Base-by-base conservation (phyloP, 2,888 invertebrate species). In the Sinopyrophorus schimmeli region DNA sequence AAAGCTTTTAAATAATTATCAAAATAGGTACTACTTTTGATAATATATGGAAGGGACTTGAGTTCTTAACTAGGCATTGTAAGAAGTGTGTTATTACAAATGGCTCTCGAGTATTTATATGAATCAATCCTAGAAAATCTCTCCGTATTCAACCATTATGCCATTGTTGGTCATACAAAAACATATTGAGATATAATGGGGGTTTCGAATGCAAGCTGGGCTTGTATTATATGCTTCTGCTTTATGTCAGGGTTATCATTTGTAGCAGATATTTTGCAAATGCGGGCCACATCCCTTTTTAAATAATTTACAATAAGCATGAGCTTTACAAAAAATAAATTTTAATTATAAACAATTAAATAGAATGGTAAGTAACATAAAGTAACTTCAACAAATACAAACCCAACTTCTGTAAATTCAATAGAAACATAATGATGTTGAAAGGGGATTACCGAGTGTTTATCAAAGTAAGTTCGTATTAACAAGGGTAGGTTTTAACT, bases 371-470 rank as follows among this genome's bases (percentile, higher is more conserved):
- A n/a, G n/a, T n/a, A n/a, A n/a, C n/a, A n/a, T n/a, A n/a, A n/a
- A n/a, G n/a, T n/a, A n/a, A n/a, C n/a, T n/a, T n/a, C n/a, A n/a
- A n/a, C n/a, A 39, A 43, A 49, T 49, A 14, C 26, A 16, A 26
- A 18, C 38, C 38, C 38, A 16, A 31, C 42, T 47, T 51, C 38
- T 34, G 18, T 44, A 41, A 18, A 37, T 55, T 55, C 39, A 52
- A 55, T 52, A 44, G 50, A 41, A 46, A 48, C 48, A 44, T 55
- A 55, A 55, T 55, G 52, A 55, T 44, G 51, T 39, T 42, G 52
- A 52, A 55, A 55, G 52, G 41, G 54, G 52, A 55, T 55, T 55
- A 55, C 44, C 41, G 43, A 52, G 44, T 55, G 48, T 48, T 55
- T 55, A 48, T 48, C 46, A 52, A 52, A 48, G 51, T 40, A 47